A percentile compares a stretch with the other conserved stretches of the same genome.
phyloP scores from a whole-genome alignment of 2,797 vertebrate species.

The Bradypodion pumilum region DNA sequence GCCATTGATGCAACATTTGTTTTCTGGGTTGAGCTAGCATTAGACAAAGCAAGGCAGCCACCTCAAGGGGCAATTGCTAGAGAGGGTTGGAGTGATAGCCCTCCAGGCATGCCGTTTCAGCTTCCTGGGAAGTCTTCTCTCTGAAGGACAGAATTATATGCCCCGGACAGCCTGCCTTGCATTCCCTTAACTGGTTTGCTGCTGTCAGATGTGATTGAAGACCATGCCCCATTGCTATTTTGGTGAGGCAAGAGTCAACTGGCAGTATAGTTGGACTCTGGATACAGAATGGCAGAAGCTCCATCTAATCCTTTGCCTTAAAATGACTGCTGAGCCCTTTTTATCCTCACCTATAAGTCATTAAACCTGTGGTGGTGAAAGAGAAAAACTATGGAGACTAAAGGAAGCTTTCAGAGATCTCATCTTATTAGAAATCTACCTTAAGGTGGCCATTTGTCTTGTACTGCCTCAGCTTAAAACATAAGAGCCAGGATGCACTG shows the following conservation, averaged over 20 bases:
- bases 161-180: not conserved
- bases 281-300: not conserved
- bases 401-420: not conserved
- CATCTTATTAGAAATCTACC: not conserved
- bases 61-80: not conserved
- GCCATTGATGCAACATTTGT: not conserved
- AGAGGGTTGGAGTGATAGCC: not conserved
- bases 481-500: not conserved
- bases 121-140: not conserved
- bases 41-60: not conserved
- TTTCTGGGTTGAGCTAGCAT: not conserved
- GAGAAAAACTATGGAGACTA: not conserved
- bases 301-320: no score
- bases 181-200: not conserved
- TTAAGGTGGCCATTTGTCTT: not conserved
- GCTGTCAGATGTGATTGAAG: not conserved
- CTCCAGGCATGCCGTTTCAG: not conserved
- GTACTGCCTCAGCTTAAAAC: not conserved
- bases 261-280: not conserved
- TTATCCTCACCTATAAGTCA: not conserved
- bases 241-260: not conserved
- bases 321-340: not conserved
- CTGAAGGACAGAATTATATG: not conserved
- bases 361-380: not conserved
- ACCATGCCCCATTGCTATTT: not conserved